Percentiles rank a stretch among this genome's conserved stretches.
Conservation (phyloP, 2,113 vertebrate genomes). For the Strigops habroptila region DNA sequence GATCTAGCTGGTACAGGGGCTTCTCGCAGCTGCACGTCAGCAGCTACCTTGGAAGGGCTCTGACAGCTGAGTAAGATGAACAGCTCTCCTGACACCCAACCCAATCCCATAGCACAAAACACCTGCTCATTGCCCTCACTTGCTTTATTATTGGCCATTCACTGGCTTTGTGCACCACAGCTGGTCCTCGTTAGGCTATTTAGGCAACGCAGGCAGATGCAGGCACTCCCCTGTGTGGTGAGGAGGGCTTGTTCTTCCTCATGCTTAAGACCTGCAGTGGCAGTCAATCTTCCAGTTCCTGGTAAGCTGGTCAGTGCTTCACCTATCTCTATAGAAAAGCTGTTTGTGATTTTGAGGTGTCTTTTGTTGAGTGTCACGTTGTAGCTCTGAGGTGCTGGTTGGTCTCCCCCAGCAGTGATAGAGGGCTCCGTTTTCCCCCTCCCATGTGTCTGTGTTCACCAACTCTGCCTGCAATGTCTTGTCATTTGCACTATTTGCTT, state of each 20-base stretch:
- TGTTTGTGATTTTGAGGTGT: neutral
- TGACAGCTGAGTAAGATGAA: neutral
- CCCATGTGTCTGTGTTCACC: neutral
- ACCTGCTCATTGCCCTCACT: neutral
- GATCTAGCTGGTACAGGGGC: neutral
- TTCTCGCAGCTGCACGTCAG: neutral
- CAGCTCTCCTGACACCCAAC: neutral
- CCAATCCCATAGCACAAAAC: neutral
- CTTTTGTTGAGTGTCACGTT: neutral
- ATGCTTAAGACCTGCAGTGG: fast-evolving
- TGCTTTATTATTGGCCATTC: neutral
- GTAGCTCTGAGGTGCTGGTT: neutral
- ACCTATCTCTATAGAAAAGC: neutral
- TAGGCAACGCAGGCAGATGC: fast-evolving
- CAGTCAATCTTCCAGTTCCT: fast-evolving
- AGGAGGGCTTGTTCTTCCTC: fast-evolving
- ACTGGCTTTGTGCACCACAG: neutral
- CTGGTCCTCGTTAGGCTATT: neutral
- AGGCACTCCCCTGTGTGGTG: fast-evolving
- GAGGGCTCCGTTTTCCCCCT: neutral
- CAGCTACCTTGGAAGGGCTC: neutral
- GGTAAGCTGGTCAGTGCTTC: neutral
- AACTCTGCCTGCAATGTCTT: neutral
- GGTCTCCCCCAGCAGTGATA: neutral
- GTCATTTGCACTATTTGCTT: neutral